phyloP scores from a whole-genome alignment of 2,113 vertebrate species.

The Oreocharis arfaki region DNA sequence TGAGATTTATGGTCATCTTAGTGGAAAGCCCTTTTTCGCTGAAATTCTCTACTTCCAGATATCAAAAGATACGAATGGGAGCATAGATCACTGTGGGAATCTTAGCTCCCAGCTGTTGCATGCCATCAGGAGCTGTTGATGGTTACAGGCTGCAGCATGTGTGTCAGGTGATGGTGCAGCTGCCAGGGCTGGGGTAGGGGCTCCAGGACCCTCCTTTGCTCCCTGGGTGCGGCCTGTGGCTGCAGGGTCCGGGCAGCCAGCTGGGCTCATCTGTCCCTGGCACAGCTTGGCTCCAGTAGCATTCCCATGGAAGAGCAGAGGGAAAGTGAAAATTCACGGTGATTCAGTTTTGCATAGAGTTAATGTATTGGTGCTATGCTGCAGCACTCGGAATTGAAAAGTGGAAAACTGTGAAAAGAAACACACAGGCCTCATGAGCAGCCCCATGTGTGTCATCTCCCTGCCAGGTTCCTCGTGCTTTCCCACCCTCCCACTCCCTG shows the following conservation, averaged over 20 bases:
- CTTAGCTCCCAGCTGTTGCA: neutral
- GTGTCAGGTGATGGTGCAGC: neutral
- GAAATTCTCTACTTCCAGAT: slow-evolving; percentile 70
- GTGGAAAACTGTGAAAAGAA: neutral
- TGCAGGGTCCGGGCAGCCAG: neutral
- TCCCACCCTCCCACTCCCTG: neutral
- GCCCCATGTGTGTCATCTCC: neutral
- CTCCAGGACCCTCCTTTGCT: neutral
- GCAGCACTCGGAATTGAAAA: neutral
- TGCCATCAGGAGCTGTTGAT: neutral
- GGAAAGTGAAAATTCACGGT: neutral
- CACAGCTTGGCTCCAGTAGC: neutral
- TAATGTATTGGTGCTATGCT: neutral
- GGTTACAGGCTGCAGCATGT: neutral
- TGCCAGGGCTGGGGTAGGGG: neutral
- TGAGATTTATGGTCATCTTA: slow-evolving; percentile 75
- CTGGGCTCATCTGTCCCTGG: neutral
- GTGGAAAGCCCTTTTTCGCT: slow-evolving; percentile 68
- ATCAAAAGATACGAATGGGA: slow-evolving; percentile 55
- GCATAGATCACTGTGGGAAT: slow-evolving; percentile 43
- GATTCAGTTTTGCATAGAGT: neutral
- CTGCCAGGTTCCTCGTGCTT: accelerated
- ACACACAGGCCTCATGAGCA: neutral
- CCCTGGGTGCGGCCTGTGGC: neutral
- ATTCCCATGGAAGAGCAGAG: neutral